Evolutionary conservation across 2,113 vertebrate species (phyloP), one percentile per base, ranked within the genome.

Genomic region (Hippocampus comes): DNA sequence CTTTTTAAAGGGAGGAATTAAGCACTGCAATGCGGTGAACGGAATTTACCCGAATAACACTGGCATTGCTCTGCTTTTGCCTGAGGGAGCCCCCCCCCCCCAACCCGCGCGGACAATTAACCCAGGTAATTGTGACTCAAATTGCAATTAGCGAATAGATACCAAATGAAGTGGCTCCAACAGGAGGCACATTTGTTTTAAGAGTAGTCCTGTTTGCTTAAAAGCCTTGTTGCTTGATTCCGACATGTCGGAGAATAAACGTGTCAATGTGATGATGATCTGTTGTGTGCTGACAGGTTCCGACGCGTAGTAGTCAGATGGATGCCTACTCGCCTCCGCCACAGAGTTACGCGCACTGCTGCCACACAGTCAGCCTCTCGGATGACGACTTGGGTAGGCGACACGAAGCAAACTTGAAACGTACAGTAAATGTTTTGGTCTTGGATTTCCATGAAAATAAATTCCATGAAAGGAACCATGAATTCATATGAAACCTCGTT

Each of bases 101-200:
- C 27, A 2, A 2, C 85, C 79, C 76, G 27, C 74, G 84, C 87
- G 78, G 42, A 87, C 89, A 91, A 93, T 92, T 93, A 92, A 91
- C 92, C 90, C 84, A 65, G 68, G 82, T 93, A 91, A 90, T 92
- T 89, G 86, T 86, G 88, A 91, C 91, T 92, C 89, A 90, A 89
- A 85, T 85, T 71, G 79, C 87, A 90, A 93, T 92, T 91, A 93
- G 89, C 89, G 89, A 91, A 91, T 89, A 81, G 82, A 88, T 84
- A 81, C 77, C 78, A 90, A 89, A 88, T 91, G 85, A 90, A 91
- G 89, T 87, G 86, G 86, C 86, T 25, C 23, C 64, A 48, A 66
- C 64, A 59, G 42, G 61, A 78, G 59, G 3, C 67, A 59, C 48
- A n/a, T 68, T 74, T 17, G 60, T 77, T 6, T 25, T 76, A 70